Base-by-base conservation (phyloP, 2,888 invertebrate species). In the Hybos culiciformis region DNA sequence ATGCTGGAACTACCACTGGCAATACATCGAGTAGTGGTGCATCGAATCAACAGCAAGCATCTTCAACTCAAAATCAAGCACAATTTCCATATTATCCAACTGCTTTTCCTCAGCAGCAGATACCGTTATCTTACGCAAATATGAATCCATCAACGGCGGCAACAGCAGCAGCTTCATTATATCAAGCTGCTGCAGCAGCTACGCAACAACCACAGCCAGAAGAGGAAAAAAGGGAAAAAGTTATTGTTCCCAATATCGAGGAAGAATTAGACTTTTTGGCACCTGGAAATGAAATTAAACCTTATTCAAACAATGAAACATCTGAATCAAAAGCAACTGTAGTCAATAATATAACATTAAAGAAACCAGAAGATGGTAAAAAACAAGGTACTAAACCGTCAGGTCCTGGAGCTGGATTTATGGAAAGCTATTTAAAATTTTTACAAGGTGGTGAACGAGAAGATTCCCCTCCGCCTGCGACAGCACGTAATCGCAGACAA, bases 401-500 rank as follows among this genome's bases (percentile, higher is more conserved):
- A 54, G 72, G 73, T 54, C 75, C 77, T 47, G 77, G 78, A 54
- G 74, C 80, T 41, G 83, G 84, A 49, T 87, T 87, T 65, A 84
- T 86, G 84, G 83, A 81, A 60, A 86, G 86, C 67, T 87, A 85
- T 66, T 71, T 86, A 52, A 86, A 85, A 66, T 87, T 87, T 66
- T 68, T 84, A 51, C 80, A 83, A 68, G 36, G 64, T 51, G 85
- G 85, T 51, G 86, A 85, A 61, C 73, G 83, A 36, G 85, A 86
- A 53, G 78, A 80, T 37, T 84, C 85, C 49, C 84, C 85, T 18
- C 83, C 85, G 42, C 83, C 84, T 4, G 73, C 62, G 29, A 37
- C 76, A 52, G 70, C 75, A 55, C 70, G 78, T 50, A 75, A 75
- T 50, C 74, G 77, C 12, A 19, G 36, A 6, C 36, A 36, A 21